Evolutionary conservation across 35 echinoderm and acorn worm species (phyloP), one percentile per base, ranked within the genome.

Genomic region (Anneissia japonica): DNA sequence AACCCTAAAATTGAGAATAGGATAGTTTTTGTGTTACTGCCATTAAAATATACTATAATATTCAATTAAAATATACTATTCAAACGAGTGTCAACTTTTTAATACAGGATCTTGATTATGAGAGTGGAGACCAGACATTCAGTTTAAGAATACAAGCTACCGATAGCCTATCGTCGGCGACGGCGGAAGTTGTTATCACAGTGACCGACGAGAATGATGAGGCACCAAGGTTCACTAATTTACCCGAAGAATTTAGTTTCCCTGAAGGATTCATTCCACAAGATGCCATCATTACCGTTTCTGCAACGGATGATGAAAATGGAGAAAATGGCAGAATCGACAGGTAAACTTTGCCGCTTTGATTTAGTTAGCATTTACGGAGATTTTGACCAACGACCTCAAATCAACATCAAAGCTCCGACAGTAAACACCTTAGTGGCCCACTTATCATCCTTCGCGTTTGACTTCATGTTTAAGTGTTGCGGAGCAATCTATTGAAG

Each of bases 171-270:
- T 64, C 36, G 9, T 64, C 51, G 19, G 51, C 5, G 1, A 89
- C 56, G 0, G 87, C 92, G 0, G 83, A 46, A 4, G 82, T 99
- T 13, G 32, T 41, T n/a, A 87, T 94, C 5, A 32, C 31, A 36
- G 72, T 99, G 9, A 81, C 21, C 17, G 79, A 91, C 51, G 82
- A 76, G 7, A 91, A 88, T 75, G 96, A 99, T 73, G 90, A 93
- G 37, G 46, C 85, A 2, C 96, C 96, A 30, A 31, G 77, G 30
- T 99, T 99, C 26, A 26, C 7, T 2, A 64, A 64, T 64, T 23
- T 64, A 16, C 51, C 51, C 5, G 9, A 6, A 64, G 26, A 9
- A 26, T 23, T 64, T 6, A 64, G 51, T 23, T 64, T 11, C 51
- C 26, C 26, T 64, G 51, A 64, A 26, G 51, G 51, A 11, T 1